Base-by-base conservation (phyloP, 2,113 vertebrate genomes). In the Hemichromis elongatus region DNA sequence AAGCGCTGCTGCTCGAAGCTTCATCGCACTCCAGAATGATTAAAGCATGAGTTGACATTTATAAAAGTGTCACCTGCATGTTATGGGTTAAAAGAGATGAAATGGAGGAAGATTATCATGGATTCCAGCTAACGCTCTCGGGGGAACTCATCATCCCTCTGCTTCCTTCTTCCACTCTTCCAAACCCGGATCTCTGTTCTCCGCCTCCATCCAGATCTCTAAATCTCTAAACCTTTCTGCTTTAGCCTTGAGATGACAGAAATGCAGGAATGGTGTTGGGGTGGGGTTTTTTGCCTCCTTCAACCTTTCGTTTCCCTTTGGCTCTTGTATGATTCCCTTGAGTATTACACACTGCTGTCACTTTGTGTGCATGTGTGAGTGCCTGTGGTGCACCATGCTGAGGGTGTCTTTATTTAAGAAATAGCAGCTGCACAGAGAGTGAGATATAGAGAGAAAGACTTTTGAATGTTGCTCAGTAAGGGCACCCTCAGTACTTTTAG, bases 21-120 rank as follows among this genome's bases (percentile, higher is more conserved):
- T 45, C 9, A 85, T 86, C 3, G 28, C 47, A 16, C 21, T 63
- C 28, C 66, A 45, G 42, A 56, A 54, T 40, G 54, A 88, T 85
- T 81, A 83, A 85, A 79, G 56, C 79, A 88, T 50, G 61, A 86
- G 40, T 30, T 40, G 85, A 87, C 80, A 35, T 91, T 52, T 75
- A 26, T 56, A 8, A n/a, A 80, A 21, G 82, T 18, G 16, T 52
- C 19, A 11, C 53, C 42, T 9, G 1, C 16, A 73, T 54, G 75
- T 63, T 54, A 19, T 6, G 30, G 68, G 56, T 85, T 80, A 54
- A 83, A 63, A 53, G 70, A 56, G 47, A 80, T 55, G 33, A 80
- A 82, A 78, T 16, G 3, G 45, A 35, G 35, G 28, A 9, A 63
- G 88, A 70, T 87, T 86, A 73, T 63, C 26, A 3, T 10, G 12